These are phyloP conservation scores for Oscheius sp. DNA, from an alignment of 2,888 invertebrate genomes.

Conservation along the genomic window DNA sequence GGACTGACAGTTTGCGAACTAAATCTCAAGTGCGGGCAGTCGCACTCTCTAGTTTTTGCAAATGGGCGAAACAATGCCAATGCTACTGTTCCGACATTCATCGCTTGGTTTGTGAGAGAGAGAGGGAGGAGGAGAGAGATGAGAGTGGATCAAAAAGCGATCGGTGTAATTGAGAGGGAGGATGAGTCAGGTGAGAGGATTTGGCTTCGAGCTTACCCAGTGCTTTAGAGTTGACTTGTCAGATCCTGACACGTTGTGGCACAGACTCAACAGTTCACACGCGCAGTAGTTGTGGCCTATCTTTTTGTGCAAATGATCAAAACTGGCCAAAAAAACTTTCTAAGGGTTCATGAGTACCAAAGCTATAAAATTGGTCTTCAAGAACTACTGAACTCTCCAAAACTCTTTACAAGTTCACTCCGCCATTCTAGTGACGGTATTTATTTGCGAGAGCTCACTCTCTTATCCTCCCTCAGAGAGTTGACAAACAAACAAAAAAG, in stretches of 20 bases:
- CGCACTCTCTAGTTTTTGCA: neutral
- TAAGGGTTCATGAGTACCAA: no score
- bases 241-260: no score
- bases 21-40: conserved; percentile 19
- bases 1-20: conserved; percentile 36
- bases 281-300: no score
- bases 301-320: no score
- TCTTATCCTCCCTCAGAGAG: conserved; percentile 11
- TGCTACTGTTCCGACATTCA: neutral
- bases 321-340: no score
- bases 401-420: no score
- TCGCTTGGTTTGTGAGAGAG: neutral
- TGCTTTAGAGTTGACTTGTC: neutral
- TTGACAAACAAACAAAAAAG: conserved; percentile 7
- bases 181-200: conserved; percentile 13
- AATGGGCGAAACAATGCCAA: neutral
- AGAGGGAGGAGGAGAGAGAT: neutral
- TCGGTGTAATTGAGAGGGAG: no score
- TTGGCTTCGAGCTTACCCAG: neutral
- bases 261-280: no score
- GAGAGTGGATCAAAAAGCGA: no score
- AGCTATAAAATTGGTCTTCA: no score
- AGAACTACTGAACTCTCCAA: no score
- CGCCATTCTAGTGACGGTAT: neutral
- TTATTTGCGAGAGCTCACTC: conserved; percentile 5